Evolutionary conservation across 2,113 vertebrate species (phyloP).

Genomic region (Aldabrachelys gigantea): DNA sequence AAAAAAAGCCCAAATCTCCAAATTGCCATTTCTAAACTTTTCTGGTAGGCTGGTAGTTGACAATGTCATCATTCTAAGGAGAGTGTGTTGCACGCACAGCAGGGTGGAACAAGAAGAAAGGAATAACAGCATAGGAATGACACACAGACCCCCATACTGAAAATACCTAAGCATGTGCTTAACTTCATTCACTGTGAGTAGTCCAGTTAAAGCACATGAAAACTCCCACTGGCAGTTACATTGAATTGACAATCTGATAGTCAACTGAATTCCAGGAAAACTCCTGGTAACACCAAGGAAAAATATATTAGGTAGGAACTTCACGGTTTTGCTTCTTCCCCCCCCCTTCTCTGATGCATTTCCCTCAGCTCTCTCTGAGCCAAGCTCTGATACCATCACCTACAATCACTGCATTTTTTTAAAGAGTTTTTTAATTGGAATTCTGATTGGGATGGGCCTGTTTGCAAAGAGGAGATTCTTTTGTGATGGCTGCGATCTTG

Average conservation of each 20-base stretch:
- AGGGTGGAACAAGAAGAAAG: not conserved
- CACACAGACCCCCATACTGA: not conserved
- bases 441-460: not conserved
- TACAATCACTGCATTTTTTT: not conserved
- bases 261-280: not conserved
- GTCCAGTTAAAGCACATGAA: not conserved
- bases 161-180: constrained; percentile 31
- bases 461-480: not conserved
- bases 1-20: constrained; percentile 38
- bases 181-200: constrained; percentile 4
- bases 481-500: not conserved
- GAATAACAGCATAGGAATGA: not conserved
- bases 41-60: constrained; percentile 16
- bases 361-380: not conserved
- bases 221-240: not conserved
- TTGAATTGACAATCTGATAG: not conserved
- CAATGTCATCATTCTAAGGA: not conserved
- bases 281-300: not conserved
- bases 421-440: not conserved
- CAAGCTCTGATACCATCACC: not conserved
- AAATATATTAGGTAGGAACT: not conserved
- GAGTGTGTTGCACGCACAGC: not conserved
- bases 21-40: constrained; percentile 45
- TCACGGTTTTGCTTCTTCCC: not conserved
- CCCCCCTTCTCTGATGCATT: not conserved